Base-by-base conservation (phyloP, 2,113 vertebrate species). In the Turdus rufiventris region DNA sequence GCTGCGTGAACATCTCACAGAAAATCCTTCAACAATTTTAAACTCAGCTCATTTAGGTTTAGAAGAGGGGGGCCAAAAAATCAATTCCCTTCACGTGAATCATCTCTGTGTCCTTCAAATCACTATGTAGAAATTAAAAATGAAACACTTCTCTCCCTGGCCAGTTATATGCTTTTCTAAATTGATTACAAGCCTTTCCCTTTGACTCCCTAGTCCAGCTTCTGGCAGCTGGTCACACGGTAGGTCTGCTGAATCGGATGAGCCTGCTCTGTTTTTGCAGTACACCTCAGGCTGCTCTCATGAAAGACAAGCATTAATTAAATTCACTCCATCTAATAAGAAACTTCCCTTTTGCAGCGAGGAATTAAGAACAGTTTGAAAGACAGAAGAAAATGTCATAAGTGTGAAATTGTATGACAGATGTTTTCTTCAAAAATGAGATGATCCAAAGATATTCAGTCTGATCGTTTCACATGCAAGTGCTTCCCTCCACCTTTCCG, bases 21-120 rank as follows among this genome's bases (percentile, higher is more conserved):
- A 95, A 97, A 96, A 95, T 81, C 92, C 91, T 97, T 92, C 96
- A 96, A 72, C 92, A 71, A 83, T 53, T 89, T 92, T 81, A 88
- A 92, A 91, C 78, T 81, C 83, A 2, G 73, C 77, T 93, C 51
- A 74, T 86, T 96, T 63, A 34, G 67, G 77, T 88, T 93, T 77
- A 70, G 38, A 23, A 50, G 9, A 31, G 18, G 20, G 21, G 4
- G 13, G 28, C 50, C 28, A 28, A 20, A 28, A 36, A 79, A 85
- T 73, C 75, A 88, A 18, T 70, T 91, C 74, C 47, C 38, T 94
- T 88, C 78, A 84, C 3, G 0, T 79, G 80, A 93, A 84, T 38
- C 58, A 86, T 91, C 53, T 80, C 50, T 20, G 23, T 36, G 47
- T 58, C 83, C 68, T 84, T 84, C 73, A 80, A 93, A 88, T 65